Percentiles rank a stretch among this genome's conserved stretches.
phyloP scores from a whole-genome alignment of 2,888 invertebrate species.

The Phasia obesa region DNA sequence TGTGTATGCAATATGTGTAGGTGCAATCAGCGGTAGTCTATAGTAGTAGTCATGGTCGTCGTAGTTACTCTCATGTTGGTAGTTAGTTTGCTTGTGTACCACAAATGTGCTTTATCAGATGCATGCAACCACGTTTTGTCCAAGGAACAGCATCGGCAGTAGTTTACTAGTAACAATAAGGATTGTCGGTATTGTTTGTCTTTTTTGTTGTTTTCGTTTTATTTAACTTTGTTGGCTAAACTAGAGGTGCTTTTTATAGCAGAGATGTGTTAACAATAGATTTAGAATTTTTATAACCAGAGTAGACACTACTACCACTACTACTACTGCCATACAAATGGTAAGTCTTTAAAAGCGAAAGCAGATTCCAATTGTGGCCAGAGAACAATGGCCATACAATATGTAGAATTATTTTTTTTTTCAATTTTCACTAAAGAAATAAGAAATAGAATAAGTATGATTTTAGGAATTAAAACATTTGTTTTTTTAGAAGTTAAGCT shows the following conservation, averaged over 20 bases:
- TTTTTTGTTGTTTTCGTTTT: conserved; percentile 31
- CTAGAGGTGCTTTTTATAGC: conserved; percentile 46
- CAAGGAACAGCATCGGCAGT: conserved; percentile 48
- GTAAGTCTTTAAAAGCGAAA: conserved; percentile 64
- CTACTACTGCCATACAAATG: neutral
- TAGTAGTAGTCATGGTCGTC: conserved; percentile 25
- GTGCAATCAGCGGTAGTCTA: conserved; percentile 52
- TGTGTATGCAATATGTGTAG: conserved; percentile 50
- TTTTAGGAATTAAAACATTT: conserved; percentile 64
- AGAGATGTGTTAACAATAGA: conserved; percentile 65
- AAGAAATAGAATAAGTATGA: conserved; percentile 11
- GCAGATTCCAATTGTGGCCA: conserved; percentile 57
- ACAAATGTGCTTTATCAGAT: conserved; percentile 67
- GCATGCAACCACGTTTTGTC: conserved; percentile 71
- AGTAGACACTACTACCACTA: conserved; percentile 17
- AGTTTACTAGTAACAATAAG: conserved; percentile 47
- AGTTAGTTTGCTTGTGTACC: conserved; percentile 46
- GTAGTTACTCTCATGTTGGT: conserved; percentile 40
- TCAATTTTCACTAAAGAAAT: conserved; percentile 42
- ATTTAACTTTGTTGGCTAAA: conserved; percentile 38
- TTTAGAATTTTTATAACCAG: conserved; percentile 53
- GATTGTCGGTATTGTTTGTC: conserved; percentile 62
- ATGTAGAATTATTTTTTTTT: conserved; percentile 44
- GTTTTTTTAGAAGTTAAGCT: conserved; percentile 53
- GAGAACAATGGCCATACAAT: conserved; percentile 17